These are phyloP conservation scores for Camptogramma bilineatum DNA, from an alignment of 2,888 invertebrate genomes.

Conservation along the genomic window DNA sequence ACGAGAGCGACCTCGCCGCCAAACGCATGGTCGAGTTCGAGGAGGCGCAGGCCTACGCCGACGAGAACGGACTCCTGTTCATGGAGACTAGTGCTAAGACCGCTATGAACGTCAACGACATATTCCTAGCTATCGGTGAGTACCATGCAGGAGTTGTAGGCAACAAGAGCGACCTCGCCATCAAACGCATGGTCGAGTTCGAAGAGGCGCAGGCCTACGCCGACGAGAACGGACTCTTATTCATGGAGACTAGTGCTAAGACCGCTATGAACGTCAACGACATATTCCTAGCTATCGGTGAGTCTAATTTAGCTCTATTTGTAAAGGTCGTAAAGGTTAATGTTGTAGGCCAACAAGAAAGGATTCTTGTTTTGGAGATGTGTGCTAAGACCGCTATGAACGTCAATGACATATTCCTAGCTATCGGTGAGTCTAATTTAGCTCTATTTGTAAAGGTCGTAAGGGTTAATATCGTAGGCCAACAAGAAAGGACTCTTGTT, in stretches of 20 bases:
- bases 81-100: slow-evolving; percentile 99
- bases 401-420: slow-evolving; percentile 99
- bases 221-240: slow-evolving; percentile 99
- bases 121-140: slow-evolving; percentile 99
- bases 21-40: slow-evolving; percentile 98
- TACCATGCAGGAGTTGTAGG: slow-evolving; percentile 69
- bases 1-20: slow-evolving; percentile 98
- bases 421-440: too few species aligned
- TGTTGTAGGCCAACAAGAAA: slow-evolving; percentile 99
- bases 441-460: too few species aligned
- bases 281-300: slow-evolving; percentile 99
- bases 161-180: slow-evolving; percentile 98
- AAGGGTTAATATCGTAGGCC: too few species aligned
- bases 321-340: too few species aligned
- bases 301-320: too few species aligned
- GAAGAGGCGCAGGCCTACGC: slow-evolving; percentile 99
- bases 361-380: slow-evolving; percentile 99
- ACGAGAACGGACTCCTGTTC: slow-evolving; percentile 99
- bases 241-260: slow-evolving; percentile 99
- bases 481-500: slow-evolving; percentile 99
- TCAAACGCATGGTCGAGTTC: slow-evolving; percentile 97
- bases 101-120: slow-evolving; percentile 99
- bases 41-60: slow-evolving; percentile 96
- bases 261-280: slow-evolving; percentile 99
- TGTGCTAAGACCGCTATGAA: slow-evolving; percentile 99